A percentile compares a stretch with the other conserved stretches of the same genome.
Evolutionary conservation across 1,140 invertebrate genomes (phyloP).

Genomic region (Sinella curviseta): DNA sequence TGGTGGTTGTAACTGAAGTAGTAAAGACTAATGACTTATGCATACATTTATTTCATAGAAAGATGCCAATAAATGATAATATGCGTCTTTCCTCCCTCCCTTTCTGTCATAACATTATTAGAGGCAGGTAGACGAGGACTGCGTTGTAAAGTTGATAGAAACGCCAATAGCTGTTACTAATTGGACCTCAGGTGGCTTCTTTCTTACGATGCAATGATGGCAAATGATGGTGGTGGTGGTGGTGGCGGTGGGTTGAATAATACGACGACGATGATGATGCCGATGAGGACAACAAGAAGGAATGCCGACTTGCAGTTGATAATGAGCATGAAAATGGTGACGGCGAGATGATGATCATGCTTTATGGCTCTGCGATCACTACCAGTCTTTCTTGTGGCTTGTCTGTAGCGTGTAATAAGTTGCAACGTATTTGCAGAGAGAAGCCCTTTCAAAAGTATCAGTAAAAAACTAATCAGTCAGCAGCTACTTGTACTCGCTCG

Average conservation of each 20-base stretch:
- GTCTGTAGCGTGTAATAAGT: neutral
- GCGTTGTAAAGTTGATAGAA: neutral
- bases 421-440: neutral
- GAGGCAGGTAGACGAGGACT: neutral
- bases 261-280: no score
- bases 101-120: neutral
- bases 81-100: neutral
- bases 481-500: no score
- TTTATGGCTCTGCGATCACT: neutral
- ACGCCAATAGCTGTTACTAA: neutral
- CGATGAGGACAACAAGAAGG: neutral
- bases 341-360: neutral
- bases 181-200: neutral
- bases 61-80: constrained; percentile 13
- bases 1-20: neutral
- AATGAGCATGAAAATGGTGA: neutral
- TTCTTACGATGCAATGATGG: neutral
- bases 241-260: neutral
- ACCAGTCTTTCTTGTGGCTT: neutral
- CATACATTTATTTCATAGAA: neutral
- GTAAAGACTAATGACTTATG: neutral
- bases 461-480: neutral
- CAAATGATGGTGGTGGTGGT: neutral
- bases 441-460: neutral
- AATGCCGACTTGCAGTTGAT: neutral